These are phyloP conservation scores for Erethizon dorsatum DNA, from an alignment of 2,797 vertebrate species.

Conservation along the genomic window DNA sequence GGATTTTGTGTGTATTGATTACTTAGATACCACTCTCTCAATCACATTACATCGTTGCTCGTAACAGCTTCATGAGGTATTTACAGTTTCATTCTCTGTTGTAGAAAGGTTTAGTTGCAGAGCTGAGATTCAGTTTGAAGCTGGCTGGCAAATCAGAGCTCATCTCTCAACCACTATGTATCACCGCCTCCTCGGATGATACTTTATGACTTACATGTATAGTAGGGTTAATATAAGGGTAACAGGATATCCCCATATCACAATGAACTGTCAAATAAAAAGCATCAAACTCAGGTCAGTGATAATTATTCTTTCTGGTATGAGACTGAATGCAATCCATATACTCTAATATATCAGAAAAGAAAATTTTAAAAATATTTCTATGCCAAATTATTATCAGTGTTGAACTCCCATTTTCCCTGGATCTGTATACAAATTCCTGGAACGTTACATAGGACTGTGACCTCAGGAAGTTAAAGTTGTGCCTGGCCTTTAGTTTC, in stretches of 20 bases:
- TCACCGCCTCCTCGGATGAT: background rate
- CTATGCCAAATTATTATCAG: background rate
- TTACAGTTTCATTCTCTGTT: background rate
- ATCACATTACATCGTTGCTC: background rate
- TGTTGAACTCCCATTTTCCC: background rate
- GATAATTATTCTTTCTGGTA: background rate
- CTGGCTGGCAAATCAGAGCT: background rate
- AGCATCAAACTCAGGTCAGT: background rate
- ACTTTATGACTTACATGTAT: background rate
- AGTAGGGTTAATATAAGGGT: background rate
- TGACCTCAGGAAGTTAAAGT: background rate
- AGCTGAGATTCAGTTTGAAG: background rate
- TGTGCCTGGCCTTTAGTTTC: background rate
- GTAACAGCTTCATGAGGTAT: background rate
- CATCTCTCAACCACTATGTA: background rate
- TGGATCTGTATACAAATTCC: background rate
- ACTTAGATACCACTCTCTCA: background rate
- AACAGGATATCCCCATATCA: background rate
- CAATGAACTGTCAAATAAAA: background rate
- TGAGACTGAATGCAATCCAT: background rate
- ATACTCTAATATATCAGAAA: background rate
- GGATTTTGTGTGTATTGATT: background rate
- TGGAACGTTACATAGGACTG: background rate
- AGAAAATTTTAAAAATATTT: background rate
- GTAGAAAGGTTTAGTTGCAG: background rate